Evolutionary conservation across 23 tunicate species (phyloP).

Genomic region (Halocynthia aurantium): DNA sequence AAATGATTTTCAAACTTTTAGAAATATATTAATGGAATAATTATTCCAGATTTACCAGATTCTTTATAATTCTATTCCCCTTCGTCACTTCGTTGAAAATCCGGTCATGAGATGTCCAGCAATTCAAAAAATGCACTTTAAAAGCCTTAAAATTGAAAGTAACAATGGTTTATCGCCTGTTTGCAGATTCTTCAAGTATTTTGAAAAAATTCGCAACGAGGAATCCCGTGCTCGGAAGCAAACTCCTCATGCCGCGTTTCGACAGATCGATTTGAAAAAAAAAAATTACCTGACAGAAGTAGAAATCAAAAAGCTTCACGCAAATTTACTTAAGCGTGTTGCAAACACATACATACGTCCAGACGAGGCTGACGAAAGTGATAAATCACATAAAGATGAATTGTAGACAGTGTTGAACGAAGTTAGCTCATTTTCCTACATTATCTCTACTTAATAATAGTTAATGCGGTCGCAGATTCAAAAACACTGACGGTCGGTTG

Average conservation of each 20-base stretch:
- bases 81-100: too few species aligned
- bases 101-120: too few species aligned
- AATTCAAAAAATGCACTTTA: too few species aligned
- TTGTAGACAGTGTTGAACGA: slow-evolving; percentile 23
- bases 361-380: slow-evolving; percentile 38
- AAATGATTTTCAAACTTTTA: too few species aligned
- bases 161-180: background rate
- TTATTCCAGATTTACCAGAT: too few species aligned
- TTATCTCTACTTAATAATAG: too few species aligned
- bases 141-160: too few species aligned
- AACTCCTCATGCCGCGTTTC: slow-evolving; percentile 93
- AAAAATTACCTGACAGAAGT: slow-evolving; percentile 63
- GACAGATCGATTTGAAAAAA: slow-evolving; percentile 87
- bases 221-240: slow-evolving; percentile 50
- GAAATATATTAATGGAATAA: too few species aligned
- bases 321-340: slow-evolving; percentile 52
- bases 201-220: slow-evolving; percentile 77
- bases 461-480: too few species aligned
- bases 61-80: too few species aligned
- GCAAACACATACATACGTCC: slow-evolving; percentile 63
- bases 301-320: slow-evolving; percentile 64
- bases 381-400: slow-evolving; percentile 50
- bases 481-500: too few species aligned
- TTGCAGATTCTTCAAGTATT: slow-evolving; percentile 69
- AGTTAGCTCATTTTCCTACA: too few species aligned